These are phyloP conservation scores for Drosophila subobscura DNA, from an alignment of 1,140 invertebrate species.

Conservation along the genomic window DNA sequence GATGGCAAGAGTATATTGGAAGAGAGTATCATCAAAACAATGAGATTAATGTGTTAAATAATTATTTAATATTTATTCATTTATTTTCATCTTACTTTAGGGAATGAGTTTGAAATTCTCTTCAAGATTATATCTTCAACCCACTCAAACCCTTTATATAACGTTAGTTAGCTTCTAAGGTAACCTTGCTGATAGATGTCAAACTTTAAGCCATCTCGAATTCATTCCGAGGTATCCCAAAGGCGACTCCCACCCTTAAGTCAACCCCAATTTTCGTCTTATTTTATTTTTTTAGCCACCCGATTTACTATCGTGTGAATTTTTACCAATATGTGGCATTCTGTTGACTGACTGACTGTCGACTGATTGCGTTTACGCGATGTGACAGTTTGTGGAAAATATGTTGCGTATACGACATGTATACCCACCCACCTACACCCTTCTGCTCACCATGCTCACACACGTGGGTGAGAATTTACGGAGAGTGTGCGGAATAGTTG, in stretches of 20 bases:
- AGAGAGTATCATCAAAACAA: too few species aligned
- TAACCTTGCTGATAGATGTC: too few species aligned
- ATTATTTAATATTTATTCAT: not conserved
- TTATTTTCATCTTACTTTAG: not conserved
- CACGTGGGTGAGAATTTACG: slow-evolving; percentile 4
- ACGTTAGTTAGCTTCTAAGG: not conserved
- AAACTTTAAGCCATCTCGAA: too few species aligned
- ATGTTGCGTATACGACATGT: slow-evolving; percentile 67
- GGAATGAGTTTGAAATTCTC: too few species aligned
- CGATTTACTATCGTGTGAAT: slow-evolving; percentile 33
- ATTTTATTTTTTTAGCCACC: slow-evolving; percentile 14
- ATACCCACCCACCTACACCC: not conserved
- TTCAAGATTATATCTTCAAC: too few species aligned
- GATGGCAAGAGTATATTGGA: not conserved
- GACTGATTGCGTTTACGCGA: slow-evolving; percentile 78
- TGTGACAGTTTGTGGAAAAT: slow-evolving; percentile 72
- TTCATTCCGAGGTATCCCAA: too few species aligned
- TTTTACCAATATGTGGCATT: slow-evolving; percentile 58
- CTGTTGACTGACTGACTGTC: slow-evolving; percentile 49
- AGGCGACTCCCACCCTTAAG: not conserved
- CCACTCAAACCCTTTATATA: not conserved
- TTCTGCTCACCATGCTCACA: slow-evolving; percentile 1
- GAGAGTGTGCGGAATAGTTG: slow-evolving; percentile 38
- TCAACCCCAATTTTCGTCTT: not conserved
- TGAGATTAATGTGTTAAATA: not conserved